phyloP scores from a whole-genome alignment of 2,888 invertebrate species.

The Daptonema setosum region DNA sequence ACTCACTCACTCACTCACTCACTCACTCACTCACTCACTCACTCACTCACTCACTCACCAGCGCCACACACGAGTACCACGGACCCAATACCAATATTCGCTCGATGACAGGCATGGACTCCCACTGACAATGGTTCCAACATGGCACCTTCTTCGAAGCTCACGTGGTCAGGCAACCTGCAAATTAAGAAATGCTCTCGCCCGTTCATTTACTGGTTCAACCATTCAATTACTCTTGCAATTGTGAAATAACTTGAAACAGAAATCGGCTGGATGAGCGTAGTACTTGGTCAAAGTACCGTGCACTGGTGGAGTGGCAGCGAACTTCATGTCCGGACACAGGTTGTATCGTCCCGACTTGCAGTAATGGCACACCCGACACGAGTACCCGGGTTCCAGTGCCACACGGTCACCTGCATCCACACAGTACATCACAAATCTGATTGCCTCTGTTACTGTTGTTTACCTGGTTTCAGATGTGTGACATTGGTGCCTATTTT shows the following conservation, averaged over 20 bases:
- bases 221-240: too few relatives aligned
- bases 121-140: conserved; percentile 79
- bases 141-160: conserved; percentile 74
- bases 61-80: conserved; percentile 30
- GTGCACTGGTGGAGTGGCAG: conserved; percentile 80
- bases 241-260: conserved; percentile 34
- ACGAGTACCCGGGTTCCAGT: conserved; percentile 39
- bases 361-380: conserved; percentile 59
- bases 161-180: conserved; percentile 67
- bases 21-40: too few relatives aligned
- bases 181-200: conserved; percentile 1
- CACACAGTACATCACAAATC: background rate
- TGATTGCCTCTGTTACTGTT: background rate
- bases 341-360: conserved; percentile 72
- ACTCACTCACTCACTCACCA: too few relatives aligned
- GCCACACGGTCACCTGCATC: conserved; percentile 68
- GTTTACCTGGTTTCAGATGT: conserved; percentile 36
- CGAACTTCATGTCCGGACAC: conserved; percentile 63
- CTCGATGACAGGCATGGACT: conserved; percentile 72
- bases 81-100: conserved; percentile 40
- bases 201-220: too few relatives aligned
- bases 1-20: too few relatives aligned
- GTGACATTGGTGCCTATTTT: conserved; percentile 45
- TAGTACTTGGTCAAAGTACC: conserved; percentile 69
- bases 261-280: conserved; percentile 48